Evolutionary conservation across 2,113 vertebrate species (phyloP).

Genomic region (Paedocypris sp.): DNA sequence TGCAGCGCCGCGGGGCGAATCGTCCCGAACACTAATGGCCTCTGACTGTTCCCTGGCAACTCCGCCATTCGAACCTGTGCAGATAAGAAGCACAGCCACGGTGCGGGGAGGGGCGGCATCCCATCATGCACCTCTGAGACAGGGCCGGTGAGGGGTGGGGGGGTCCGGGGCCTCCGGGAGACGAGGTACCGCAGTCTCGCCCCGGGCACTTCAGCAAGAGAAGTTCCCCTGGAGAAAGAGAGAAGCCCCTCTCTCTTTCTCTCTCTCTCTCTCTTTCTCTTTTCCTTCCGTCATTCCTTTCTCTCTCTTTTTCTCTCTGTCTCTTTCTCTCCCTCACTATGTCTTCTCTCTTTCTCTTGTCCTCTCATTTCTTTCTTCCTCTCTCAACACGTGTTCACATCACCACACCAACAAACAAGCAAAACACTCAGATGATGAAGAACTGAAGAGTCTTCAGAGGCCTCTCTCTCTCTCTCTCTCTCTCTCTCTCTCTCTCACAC

Average conservation of each 20-base stretch:
- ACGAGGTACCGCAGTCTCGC: slow-evolving; percentile 96
- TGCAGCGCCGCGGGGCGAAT: slow-evolving; percentile 96
- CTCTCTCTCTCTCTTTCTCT: slow-evolving; percentile 17
- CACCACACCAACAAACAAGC: too few relatives aligned
- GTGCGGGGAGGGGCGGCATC: slow-evolving; percentile 69
- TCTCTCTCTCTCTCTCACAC: too few relatives aligned
- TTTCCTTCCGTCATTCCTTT: slow-evolving; percentile 45
- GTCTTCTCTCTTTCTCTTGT: slow-evolving; percentile 44
- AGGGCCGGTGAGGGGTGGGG: slow-evolving; percentile 79
- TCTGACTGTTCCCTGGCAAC: slow-evolving; percentile 99
- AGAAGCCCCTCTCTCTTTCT: slow-evolving; percentile 51
- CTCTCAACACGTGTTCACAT: too few relatives aligned
- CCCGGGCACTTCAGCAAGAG: slow-evolving; percentile 90
- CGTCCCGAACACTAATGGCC: slow-evolving; percentile 99
- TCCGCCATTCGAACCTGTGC: slow-evolving; percentile 96
- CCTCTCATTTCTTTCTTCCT: too few relatives aligned
- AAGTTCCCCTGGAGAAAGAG: slow-evolving; percentile 79
- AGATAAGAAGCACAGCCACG: slow-evolving; percentile 78
- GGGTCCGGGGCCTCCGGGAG: slow-evolving; percentile 95
- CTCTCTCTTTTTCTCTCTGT: slow-evolving; percentile 31
- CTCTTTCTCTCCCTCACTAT: slow-evolving; percentile 42
- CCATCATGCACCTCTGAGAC: slow-evolving; percentile 85
- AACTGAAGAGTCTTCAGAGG: too few relatives aligned
- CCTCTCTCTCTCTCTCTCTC: too few relatives aligned
- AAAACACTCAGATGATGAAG: too few relatives aligned